Percentiles rank a stretch among this genome's conserved stretches.
Conservation (phyloP, 2,113 vertebrate genomes). For the Amphiprion percula region DNA sequence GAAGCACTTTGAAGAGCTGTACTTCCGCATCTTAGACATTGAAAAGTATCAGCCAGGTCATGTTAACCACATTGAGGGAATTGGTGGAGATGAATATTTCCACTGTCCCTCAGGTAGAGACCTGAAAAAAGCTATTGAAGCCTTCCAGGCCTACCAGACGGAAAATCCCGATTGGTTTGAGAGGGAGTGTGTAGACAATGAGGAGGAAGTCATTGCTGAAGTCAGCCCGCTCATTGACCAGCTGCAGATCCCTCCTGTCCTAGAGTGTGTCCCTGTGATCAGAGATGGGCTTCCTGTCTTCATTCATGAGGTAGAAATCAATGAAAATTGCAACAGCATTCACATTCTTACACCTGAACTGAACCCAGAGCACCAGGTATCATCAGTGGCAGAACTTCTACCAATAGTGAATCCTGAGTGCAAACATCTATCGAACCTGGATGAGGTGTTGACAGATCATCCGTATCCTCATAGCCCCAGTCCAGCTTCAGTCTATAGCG, state of each 20-base stretch:
- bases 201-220: constrained; percentile 73
- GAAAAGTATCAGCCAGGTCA: constrained; percentile 92
- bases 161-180: constrained; percentile 92
- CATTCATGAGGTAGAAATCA: constrained; percentile 45
- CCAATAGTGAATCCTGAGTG: constrained; percentile 33
- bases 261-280: constrained; percentile 74
- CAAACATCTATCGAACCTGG: background rate
- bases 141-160: constrained; percentile 87
- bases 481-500: constrained; percentile 14
- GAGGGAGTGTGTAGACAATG: constrained; percentile 79
- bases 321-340: constrained; percentile 12
- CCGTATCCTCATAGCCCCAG: background rate
- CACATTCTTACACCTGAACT: constrained; percentile 69
- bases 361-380: background rate
- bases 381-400: constrained; percentile 40
- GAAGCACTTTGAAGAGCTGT: constrained; percentile 94
- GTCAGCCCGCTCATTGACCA: background rate
- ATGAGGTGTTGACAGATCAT: constrained; percentile 13
- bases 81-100: constrained; percentile 86
- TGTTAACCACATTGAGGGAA: constrained; percentile 86
- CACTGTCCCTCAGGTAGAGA: constrained; percentile 85
- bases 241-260: constrained; percentile 38
- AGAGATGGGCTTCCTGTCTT: constrained; percentile 69
- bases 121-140: constrained; percentile 85
- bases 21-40: constrained; percentile 92